These are phyloP conservation scores for Ophioninae sp. DNA, from an alignment of 2,888 invertebrate species.

Conservation along the genomic window DNA sequence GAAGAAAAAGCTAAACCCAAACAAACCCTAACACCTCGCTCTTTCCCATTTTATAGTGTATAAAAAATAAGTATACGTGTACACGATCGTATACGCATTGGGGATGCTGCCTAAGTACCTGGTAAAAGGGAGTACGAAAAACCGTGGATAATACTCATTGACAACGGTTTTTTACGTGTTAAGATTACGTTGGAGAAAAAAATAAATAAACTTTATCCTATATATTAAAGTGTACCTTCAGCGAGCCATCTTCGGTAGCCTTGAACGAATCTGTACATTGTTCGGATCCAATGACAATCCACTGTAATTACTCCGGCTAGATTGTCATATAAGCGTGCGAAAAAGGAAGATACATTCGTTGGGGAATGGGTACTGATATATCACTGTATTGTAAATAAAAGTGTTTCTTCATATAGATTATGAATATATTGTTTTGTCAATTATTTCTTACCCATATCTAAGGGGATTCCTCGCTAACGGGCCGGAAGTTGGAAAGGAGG, in stretches of 20 bases:
- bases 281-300: conserved; percentile 52
- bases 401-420: conserved; percentile 27
- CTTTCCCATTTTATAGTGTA: not conserved
- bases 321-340: not conserved
- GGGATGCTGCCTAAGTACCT: conserved; percentile 1
- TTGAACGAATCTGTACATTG: not conserved
- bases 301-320: conserved; percentile 1
- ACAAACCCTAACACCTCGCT: not conserved
- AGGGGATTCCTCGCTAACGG: too few species aligned
- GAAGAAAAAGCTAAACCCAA: not conserved
- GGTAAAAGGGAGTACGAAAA: not conserved
- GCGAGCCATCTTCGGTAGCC: not conserved
- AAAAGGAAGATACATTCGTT: not conserved
- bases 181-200: not conserved
- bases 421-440: not conserved
- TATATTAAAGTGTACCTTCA: not conserved
- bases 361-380: not conserved
- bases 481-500: too few species aligned
- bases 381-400: conserved; percentile 57
- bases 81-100: not conserved
- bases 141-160: not conserved
- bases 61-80: not conserved
- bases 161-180: not conserved
- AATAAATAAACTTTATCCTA: not conserved
- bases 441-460: not conserved